Conservation (phyloP, 1,140 invertebrate genomes). For the Metopolophium dirhodum region DNA sequence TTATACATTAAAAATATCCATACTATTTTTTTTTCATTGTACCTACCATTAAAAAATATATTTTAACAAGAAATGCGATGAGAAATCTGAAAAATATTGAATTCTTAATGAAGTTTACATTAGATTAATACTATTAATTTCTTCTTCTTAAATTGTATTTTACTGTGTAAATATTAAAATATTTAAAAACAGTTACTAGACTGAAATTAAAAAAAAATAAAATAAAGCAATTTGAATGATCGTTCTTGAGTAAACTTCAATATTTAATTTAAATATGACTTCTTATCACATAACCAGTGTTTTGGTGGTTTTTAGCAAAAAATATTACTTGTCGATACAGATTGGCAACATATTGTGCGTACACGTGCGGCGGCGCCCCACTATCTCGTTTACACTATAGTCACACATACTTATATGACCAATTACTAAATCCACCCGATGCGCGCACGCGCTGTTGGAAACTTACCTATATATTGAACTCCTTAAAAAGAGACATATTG, state of each 20-base stretch:
- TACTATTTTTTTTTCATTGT: neutral
- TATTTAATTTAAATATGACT: neutral
- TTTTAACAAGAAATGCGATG: neutral
- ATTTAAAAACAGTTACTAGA: too few relatives aligned
- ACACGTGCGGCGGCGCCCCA: too few relatives aligned
- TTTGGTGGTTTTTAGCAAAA: neutral
- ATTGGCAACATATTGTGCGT: neutral
- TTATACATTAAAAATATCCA: neutral
- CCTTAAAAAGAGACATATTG: neutral
- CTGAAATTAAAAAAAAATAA: neutral
- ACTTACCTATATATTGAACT: neutral
- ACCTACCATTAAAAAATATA: neutral
- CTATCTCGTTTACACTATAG: neutral
- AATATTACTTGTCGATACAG: neutral
- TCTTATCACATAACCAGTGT: neutral
- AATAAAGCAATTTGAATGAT: neutral
- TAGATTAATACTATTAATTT: neutral
- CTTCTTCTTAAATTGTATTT: neutral
- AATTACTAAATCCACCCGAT: too few relatives aligned
- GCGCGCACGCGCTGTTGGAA: neutral
- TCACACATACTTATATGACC: too few relatives aligned
- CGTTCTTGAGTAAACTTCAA: neutral
- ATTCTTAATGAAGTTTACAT: neutral
- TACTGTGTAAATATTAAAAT: too few relatives aligned
- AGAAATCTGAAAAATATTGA: neutral